These are phyloP conservation scores for Automeris io DNA, from an alignment of 2,888 invertebrate genomes.

Conservation along the genomic window DNA sequence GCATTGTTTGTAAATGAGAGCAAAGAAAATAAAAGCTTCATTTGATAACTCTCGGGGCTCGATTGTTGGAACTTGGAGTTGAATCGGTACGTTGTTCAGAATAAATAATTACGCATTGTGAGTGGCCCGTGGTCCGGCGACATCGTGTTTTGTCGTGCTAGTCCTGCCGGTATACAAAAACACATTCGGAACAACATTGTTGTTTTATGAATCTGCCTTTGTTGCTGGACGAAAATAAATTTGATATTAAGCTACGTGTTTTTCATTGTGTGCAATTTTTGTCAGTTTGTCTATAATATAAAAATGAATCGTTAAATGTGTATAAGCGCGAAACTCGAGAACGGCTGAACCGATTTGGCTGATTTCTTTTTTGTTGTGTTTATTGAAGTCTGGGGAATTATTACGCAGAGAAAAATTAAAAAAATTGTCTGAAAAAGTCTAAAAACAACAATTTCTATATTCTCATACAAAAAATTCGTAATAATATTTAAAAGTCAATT, in stretches of 20 bases:
- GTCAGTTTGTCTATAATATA: no score
- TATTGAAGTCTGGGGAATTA: no score
- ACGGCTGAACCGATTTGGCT: no score
- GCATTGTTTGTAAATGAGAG: conserved; percentile 70
- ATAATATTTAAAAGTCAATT: no score
- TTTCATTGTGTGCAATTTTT: no score
- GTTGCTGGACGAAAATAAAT: neutral
- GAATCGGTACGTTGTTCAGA: conserved; percentile 32
- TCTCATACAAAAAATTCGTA: no score
- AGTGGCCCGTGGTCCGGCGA: neutral
- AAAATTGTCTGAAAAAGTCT: no score
- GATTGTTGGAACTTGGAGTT: conserved; percentile 32
- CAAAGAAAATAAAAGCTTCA: conserved; percentile 40
- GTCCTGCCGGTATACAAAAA: neutral
- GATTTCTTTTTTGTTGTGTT: no score
- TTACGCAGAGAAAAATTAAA: no score
- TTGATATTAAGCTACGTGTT: neutral
- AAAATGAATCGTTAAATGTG: no score
- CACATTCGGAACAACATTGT: conserved; percentile 22
- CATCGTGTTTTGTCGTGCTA: neutral
- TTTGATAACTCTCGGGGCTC: conserved; percentile 38
- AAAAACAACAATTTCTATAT: no score
- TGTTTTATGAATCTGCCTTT: conserved; percentile 2
- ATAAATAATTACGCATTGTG: conserved; percentile 22
- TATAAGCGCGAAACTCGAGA: no score